Percentiles rank a stretch among this genome's conserved stretches.
phyloP scores from a whole-genome alignment of 2,888 invertebrate species.

The Hipparchia semele region DNA sequence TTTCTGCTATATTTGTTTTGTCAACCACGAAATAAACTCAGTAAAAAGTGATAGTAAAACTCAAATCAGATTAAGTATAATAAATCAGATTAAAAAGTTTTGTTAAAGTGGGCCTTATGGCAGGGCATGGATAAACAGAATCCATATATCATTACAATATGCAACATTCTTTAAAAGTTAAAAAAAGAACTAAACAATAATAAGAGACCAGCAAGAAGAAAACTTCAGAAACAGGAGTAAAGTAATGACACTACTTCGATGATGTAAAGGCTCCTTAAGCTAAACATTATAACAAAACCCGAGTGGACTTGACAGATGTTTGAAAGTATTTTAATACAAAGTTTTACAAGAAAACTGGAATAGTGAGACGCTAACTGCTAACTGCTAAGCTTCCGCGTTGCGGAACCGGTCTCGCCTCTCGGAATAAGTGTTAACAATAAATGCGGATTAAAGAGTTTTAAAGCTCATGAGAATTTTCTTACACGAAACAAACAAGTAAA shows the following conservation, averaged over 20 bases:
- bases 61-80: too few relatives aligned
- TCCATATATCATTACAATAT: too few relatives aligned
- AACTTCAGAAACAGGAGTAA: background rate
- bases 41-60: too few relatives aligned
- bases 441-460: conserved; percentile 14
- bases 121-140: too few relatives aligned
- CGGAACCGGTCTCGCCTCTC: conserved; percentile 57
- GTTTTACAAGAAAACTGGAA: conserved; percentile 67
- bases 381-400: conserved; percentile 62
- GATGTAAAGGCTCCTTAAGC: conserved; percentile 13
- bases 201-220: too few relatives aligned
- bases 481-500: background rate
- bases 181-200: too few relatives aligned
- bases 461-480: conserved; percentile 20
- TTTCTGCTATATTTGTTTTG: too few relatives aligned
- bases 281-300: conserved; percentile 45
- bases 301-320: conserved; percentile 60
- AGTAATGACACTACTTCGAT: background rate
- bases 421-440: conserved; percentile 33
- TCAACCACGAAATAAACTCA: too few relatives aligned
- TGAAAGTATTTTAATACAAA: conserved; percentile 36
- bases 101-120: too few relatives aligned
- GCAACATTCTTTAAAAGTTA: too few relatives aligned
- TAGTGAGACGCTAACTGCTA: conserved; percentile 52
- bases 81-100: too few relatives aligned